phyloP scores from a whole-genome alignment of 2,113 vertebrate species.

The Pomatostomus ruficeps region DNA sequence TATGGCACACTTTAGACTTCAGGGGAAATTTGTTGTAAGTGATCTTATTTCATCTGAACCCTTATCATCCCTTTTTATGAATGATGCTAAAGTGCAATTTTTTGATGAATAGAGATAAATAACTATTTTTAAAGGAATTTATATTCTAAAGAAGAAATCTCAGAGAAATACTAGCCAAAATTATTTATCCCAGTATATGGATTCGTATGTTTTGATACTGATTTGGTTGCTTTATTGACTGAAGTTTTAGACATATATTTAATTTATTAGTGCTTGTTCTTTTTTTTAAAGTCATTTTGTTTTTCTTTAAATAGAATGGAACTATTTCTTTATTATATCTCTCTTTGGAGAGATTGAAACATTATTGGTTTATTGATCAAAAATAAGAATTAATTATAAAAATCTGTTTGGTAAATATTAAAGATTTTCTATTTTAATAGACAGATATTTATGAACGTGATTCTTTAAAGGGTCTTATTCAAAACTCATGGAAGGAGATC shows the following conservation, averaged over 20 bases:
- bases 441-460: not conserved
- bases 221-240: not conserved
- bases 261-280: not conserved
- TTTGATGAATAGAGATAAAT: not conserved
- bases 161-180: not conserved
- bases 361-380: not conserved
- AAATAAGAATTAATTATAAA: not conserved
- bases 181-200: not conserved
- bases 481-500: not conserved
- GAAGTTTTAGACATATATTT: not conserved
- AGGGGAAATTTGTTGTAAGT: not conserved
- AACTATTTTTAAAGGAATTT: not conserved
- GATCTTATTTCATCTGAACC: not conserved
- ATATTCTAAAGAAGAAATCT: not conserved
- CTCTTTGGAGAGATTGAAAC: not conserved
- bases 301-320: not conserved
- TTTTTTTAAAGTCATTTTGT: not conserved
- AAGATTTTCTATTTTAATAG: not conserved
- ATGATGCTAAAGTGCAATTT: not conserved
- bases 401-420: not conserved
- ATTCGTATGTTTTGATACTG: not conserved
- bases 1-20: not conserved
- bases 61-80: not conserved
- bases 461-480: not conserved
- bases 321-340: not conserved